Conservation (phyloP, 2,888 invertebrate species). For the Hydropsyche betteni region DNA sequence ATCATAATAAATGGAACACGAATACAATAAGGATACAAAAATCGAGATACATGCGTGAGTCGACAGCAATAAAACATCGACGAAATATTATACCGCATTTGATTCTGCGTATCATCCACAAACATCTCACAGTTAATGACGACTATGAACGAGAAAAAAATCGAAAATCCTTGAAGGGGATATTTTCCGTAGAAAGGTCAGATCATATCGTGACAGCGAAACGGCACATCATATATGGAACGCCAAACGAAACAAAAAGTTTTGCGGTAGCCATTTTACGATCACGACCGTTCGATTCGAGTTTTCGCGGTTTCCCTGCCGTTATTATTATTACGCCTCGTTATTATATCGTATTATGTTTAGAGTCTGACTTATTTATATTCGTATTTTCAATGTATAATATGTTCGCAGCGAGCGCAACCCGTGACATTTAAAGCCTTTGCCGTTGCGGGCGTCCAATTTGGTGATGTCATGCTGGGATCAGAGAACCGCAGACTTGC, state of each 20-base stretch:
- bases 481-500: conserved; percentile 23
- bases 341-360: too few species aligned
- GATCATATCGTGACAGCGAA: conserved; percentile 7
- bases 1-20: too few species aligned
- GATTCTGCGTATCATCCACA: conserved; percentile 18
- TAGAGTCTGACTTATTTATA: too few species aligned
- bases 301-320: conserved; percentile 2
- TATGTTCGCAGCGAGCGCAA: too few species aligned
- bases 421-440: conserved; percentile 7
- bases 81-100: not conserved
- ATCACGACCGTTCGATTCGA: conserved; percentile 1
- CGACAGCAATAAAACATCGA: not conserved
- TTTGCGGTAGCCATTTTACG: conserved; percentile 5
- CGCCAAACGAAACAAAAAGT: not conserved
- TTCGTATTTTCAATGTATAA: too few species aligned
- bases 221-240: conserved; percentile 14
- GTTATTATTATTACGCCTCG: too few species aligned
- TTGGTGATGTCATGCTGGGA: conserved; percentile 37
- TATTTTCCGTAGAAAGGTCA: conserved; percentile 5
- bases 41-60: too few species aligned
- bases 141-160: too few species aligned
- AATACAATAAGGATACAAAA: too few species aligned
- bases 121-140: not conserved
- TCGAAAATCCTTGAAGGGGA: not conserved
- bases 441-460: not conserved